These are phyloP conservation scores for Sebastolobus altivelis DNA, from an alignment of 2,797 vertebrate genomes.

Conservation along the genomic window DNA sequence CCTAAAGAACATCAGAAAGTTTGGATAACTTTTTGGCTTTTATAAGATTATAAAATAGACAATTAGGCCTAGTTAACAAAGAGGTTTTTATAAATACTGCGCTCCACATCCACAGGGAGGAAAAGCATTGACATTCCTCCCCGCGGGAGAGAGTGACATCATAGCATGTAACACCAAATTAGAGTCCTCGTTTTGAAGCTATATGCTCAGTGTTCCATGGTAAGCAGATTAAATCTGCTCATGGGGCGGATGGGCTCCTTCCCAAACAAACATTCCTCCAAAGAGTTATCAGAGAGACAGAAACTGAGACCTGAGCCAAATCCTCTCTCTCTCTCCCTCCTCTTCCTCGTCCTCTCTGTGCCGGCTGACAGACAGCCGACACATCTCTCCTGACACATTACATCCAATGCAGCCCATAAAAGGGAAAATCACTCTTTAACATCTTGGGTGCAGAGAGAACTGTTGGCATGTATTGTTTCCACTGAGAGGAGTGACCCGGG, in stretches of 20 bases:
- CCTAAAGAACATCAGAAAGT: not conserved
- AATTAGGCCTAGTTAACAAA: not conserved
- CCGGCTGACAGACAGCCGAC: slow-evolving; percentile 21
- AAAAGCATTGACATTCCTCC: slow-evolving; percentile 48
- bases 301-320: slow-evolving; percentile 53
- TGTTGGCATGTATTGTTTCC: not conserved
- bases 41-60: not conserved
- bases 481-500: not conserved
- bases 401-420: slow-evolving; percentile 21
- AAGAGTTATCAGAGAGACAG: slow-evolving; percentile 47
- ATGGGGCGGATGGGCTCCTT: slow-evolving; percentile 50
- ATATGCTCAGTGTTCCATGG: slow-evolving; percentile 70
- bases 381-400: slow-evolving; percentile 39
- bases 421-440: not conserved
- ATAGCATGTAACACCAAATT: slow-evolving; percentile 56
- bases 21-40: not conserved
- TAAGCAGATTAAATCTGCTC: slow-evolving; percentile 70
- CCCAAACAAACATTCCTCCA: slow-evolving; percentile 74
- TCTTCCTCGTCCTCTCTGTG: not conserved
- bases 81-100: not conserved
- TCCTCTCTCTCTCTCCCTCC: not conserved
- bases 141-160: slow-evolving; percentile 62
- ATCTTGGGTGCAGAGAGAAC: not conserved
- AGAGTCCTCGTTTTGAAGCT: slow-evolving; percentile 64
- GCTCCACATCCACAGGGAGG: slow-evolving; percentile 22